These are phyloP conservation scores for Malaclemys terrapin DNA, from an alignment of 2,113 vertebrate species.

Conservation along the genomic window DNA sequence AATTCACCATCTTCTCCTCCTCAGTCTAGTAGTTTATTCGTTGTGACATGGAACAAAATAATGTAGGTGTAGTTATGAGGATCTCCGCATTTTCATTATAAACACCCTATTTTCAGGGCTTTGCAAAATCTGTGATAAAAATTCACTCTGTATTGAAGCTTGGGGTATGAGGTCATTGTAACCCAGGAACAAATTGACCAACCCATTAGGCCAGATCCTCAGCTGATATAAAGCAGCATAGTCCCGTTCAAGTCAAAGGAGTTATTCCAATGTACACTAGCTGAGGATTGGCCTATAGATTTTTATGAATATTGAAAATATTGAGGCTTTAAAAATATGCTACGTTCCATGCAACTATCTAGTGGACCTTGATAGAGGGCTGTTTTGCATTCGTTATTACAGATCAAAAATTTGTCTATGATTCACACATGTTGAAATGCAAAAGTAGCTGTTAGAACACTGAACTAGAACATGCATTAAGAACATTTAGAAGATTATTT, in stretches of 20 bases:
- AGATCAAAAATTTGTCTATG: neutral
- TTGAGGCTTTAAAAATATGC: neutral
- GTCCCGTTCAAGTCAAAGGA: neutral
- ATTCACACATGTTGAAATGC: neutral
- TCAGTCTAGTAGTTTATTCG: slow-evolving; percentile 34
- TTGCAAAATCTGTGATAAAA: slow-evolving; percentile 24
- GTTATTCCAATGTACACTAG: neutral
- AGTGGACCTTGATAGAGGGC: neutral
- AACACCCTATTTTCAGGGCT: slow-evolving; percentile 17
- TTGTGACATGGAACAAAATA: slow-evolving; percentile 25
- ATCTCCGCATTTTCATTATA: slow-evolving; percentile 27
- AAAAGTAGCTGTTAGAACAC: neutral
- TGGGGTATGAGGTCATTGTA: neutral
- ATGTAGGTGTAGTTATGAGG: slow-evolving; percentile 28
- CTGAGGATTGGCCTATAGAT: neutral
- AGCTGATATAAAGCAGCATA: neutral
- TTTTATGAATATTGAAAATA: neutral
- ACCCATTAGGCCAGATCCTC: neutral
- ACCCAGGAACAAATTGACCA: slow-evolving; percentile 34
- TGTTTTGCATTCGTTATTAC: slow-evolving; percentile 19
- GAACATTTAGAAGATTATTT: neutral
- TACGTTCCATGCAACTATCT: neutral
- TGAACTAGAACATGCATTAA: neutral
- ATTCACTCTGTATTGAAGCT: slow-evolving; percentile 37
- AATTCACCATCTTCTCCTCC: neutral